Conservation (phyloP, 2,113 vertebrate species). For the Eurypyga helias region DNA sequence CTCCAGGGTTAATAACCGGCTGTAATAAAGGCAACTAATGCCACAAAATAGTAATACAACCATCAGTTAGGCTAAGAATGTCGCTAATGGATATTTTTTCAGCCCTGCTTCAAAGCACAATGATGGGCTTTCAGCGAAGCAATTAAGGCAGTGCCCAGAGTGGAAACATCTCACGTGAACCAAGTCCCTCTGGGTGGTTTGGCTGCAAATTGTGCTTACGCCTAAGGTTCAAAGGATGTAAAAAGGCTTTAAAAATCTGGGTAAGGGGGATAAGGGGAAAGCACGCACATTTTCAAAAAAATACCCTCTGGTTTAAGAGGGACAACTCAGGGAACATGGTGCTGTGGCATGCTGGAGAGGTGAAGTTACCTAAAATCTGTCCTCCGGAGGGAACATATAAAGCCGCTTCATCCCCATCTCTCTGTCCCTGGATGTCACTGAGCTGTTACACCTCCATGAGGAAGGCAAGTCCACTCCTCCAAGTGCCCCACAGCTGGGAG, state of each 20-base stretch:
- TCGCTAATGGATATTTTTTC: slow-evolving; percentile 6
- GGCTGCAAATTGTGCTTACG: background rate
- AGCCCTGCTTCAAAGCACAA: background rate
- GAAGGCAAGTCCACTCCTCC: background rate
- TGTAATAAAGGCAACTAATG: background rate
- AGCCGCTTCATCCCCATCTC: background rate
- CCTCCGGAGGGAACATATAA: background rate
- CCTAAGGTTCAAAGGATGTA: background rate
- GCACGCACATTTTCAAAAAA: background rate
- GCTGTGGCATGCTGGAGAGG: background rate
- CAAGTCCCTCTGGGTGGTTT: background rate
- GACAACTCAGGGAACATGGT: background rate
- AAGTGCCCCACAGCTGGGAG: background rate
- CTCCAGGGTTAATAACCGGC: background rate
- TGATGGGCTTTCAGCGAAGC: background rate
- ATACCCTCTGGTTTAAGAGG: background rate
- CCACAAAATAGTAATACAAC: background rate
- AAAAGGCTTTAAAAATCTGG: background rate
- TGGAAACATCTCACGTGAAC: background rate
- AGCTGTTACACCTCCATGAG: background rate
- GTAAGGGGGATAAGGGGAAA: background rate
- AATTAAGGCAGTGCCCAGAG: background rate
- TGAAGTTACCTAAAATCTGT: background rate
- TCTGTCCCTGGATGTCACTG: background rate
- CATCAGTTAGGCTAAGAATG: background rate